Evolutionary conservation across 1,140 invertebrate genomes (phyloP).

Genomic region (Sweltsa coloradensis): DNA sequence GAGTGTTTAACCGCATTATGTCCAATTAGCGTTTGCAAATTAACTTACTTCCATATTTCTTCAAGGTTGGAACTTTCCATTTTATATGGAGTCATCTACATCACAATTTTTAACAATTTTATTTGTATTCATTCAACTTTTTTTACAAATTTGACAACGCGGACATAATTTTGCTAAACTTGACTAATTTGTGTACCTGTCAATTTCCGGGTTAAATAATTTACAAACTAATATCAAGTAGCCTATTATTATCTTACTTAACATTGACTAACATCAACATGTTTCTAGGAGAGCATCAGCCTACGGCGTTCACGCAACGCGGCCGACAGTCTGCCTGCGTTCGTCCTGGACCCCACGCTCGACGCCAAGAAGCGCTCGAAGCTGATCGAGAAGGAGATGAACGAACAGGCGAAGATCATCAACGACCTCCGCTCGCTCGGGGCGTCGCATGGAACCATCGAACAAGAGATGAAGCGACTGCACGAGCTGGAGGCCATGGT

Average conservation of each 20-base stretch:
- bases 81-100: too few species aligned
- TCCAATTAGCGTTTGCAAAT: too few species aligned
- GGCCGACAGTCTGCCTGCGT: constrained; percentile 64
- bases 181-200: background rate
- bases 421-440: constrained; percentile 81
- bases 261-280: constrained; percentile 3
- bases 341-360: constrained; percentile 72
- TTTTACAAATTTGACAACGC: too few species aligned
- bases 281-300: constrained; percentile 50
- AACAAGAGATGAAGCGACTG: constrained; percentile 78
- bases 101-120: too few species aligned
- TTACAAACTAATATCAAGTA: background rate
- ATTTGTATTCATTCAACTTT: too few species aligned
- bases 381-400: constrained; percentile 95
- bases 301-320: constrained; percentile 45
- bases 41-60: too few species aligned
- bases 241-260: too few species aligned
- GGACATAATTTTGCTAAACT: too few species aligned
- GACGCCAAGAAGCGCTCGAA: constrained; percentile 82
- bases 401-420: constrained; percentile 88
- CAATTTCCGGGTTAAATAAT: background rate
- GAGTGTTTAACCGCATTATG: too few species aligned
- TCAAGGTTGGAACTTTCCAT: too few species aligned
- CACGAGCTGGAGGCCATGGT: constrained; percentile 85
- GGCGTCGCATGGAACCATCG: constrained; percentile 81